Evolutionary conservation across 92 coral and sea anemone species (phyloP), one percentile per base, ranked within the genome.

Genomic region (Palythoa heliodiscus): DNA sequence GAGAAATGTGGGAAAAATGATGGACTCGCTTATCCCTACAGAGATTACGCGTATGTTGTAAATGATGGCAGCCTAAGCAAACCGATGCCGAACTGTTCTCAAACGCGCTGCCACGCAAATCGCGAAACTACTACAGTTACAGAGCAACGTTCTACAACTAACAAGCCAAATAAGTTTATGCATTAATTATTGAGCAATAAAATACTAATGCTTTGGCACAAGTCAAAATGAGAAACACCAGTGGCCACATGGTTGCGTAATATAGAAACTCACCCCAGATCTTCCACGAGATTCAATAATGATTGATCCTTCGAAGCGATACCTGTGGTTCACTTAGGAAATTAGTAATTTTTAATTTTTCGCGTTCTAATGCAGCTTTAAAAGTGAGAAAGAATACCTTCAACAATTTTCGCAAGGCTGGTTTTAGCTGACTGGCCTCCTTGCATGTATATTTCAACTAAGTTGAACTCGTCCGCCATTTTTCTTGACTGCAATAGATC

Each of bases 211-310:
- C 50, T 43, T 5, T 7, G 50, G 50, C 50, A 43, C 4, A 43
- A 43, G 4, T 5, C 50, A 43, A 6, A 43, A 43, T 43, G 50
- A 43, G 0, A 43, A 5, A 43, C 6, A 43, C 50, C 50, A 43
- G 50, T 43, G 50, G 50, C 7, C 50, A 43, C 50, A 8, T 43
- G 50, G 50, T 58, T 58, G 19, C 64, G 64, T 58, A 58, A 58
- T 5, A 58, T n/a, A 19, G 61, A 9, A 63, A 58, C 91, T 87
- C 79, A 92, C 95, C 95, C 93, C 37, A 92, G 90, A 20, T 78
- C 83, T 82, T 88, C 93, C 70, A 92, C 93, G 25, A 92, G 78
- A 6, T 19, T 50, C 38, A 74, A 29, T 16, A 74, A 74, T 13
- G 78, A 22, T 50, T 74, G 78, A 4, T 48, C 29, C 16, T 74